Percentiles rank a stretch among this genome's conserved stretches.
These are phyloP conservation scores for Agrochola lota DNA, from an alignment of 2,888 invertebrate genomes.

Conservation along the genomic window DNA sequence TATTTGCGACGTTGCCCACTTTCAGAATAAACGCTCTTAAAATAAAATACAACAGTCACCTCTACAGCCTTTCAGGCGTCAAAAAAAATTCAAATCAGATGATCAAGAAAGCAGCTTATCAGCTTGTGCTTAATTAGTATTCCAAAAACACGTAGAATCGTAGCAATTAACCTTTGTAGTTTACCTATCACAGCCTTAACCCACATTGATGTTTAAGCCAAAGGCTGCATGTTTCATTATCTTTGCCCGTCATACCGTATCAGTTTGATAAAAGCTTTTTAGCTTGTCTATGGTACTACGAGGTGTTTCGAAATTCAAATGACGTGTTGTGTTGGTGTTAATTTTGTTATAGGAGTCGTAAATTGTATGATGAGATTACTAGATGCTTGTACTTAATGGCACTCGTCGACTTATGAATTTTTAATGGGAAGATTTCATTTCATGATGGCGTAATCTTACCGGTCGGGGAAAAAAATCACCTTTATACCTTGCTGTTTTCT, in stretches of 20 bases:
- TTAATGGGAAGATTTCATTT: conserved; percentile 7
- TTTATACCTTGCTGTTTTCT: no score
- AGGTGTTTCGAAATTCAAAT: conserved; percentile 53
- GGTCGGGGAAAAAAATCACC: background rate
- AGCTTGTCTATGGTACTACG: conserved; percentile 48
- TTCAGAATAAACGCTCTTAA: background rate
- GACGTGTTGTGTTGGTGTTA: background rate
- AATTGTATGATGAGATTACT: conserved; percentile 9
- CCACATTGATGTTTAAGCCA: conserved; percentile 50
- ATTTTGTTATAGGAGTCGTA: conserved; percentile 18
- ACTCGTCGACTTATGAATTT: background rate
- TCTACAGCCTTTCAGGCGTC: background rate
- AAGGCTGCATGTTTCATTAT: conserved; percentile 58
- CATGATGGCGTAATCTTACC: background rate
- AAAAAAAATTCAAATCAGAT: conserved; percentile 14
- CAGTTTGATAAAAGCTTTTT: conserved; percentile 52
- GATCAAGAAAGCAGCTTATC: conserved; percentile 27
- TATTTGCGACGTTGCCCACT: no score
- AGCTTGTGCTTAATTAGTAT: conserved; percentile 29
- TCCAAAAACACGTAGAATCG: conserved; percentile 32
- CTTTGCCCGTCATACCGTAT: conserved; percentile 53
- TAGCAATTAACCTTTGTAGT: conserved; percentile 49
- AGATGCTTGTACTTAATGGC: background rate
- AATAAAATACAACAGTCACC: background rate
- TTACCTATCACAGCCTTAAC: conserved; percentile 56